Evolutionary conservation across 2,888 invertebrate genomes (phyloP).

Genomic region (Pyrocoelia pectoralis): DNA sequence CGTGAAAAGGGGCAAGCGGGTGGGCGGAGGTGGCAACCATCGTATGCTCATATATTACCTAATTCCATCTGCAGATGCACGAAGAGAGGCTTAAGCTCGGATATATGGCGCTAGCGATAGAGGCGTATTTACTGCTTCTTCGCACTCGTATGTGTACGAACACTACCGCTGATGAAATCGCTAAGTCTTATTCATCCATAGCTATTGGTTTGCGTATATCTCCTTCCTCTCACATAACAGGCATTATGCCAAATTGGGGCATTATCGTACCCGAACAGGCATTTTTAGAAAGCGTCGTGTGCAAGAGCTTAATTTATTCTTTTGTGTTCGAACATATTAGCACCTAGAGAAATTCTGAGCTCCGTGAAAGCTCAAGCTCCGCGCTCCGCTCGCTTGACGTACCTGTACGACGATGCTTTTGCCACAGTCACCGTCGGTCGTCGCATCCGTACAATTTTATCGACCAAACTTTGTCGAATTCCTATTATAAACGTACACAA

Average conservation of each 20-base stretch:
- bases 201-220: constrained; percentile 39
- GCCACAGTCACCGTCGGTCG: constrained; percentile 7
- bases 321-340: constrained; percentile 29
- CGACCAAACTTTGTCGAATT: constrained; percentile 42
- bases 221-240: constrained; percentile 33
- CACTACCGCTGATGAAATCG: constrained; percentile 40
- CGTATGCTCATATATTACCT: constrained; percentile 45
- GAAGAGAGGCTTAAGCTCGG: constrained; percentile 40
- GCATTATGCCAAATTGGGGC: constrained; percentile 33
- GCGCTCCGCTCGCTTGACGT: constrained; percentile 16
- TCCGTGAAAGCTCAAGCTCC: constrained; percentile 25
- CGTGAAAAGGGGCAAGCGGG: constrained; percentile 17
- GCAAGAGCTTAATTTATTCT: constrained; percentile 23
- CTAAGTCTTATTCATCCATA: constrained; percentile 38
- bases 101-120: constrained; percentile 42
- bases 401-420: background rate
- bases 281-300: constrained; percentile 22
- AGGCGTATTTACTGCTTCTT: constrained; percentile 39
- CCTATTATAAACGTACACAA: constrained; percentile 51
- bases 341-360: constrained; percentile 20
- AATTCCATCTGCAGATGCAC: constrained; percentile 45
- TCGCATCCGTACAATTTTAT: constrained; percentile 39
- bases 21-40: constrained; percentile 12
- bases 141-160: constrained; percentile 38
- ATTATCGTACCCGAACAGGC: constrained; percentile 32